Base-by-base conservation (phyloP, 2,113 vertebrate genomes). In the Saccopteryx leptura region DNA sequence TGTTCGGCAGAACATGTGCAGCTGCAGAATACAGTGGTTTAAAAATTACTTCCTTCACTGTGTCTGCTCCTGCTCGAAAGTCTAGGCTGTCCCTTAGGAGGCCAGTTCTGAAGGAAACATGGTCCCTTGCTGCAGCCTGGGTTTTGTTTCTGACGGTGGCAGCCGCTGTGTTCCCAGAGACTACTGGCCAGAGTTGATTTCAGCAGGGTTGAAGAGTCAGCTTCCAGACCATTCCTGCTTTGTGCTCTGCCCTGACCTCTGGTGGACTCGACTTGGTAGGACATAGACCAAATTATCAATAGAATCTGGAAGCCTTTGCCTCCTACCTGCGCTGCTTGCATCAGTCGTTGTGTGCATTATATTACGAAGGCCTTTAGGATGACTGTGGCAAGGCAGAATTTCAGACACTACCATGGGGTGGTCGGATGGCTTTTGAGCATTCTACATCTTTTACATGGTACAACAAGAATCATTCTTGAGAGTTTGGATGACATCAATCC, bases 221-320 rank as follows among this genome's bases (percentile, higher is more conserved):
- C 13, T 7, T 5, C 24, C 24, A 3, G 17, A 23, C 61, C 60
- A 1, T 86, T 18, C 71, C 46, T 7, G 54, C 48, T 71, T 31
- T 11, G 21, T 74, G 98, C 94, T 88, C 3, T 92, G 97, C 98
- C 97, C 98, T 95, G 97, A 97, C 80, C 98, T 96, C 98, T 99
- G 97, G 98, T 98, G 98, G 98, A 97, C 95, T 48, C 26, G 84
- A 50, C 54, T 65, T 81, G 97, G 79, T 86, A 98, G 87, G 93
- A 93, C 98, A 94, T 5, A 56, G 88, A 50, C 48, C 78, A n/a
- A 66, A 46, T 66, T 5, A 39, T 39, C 39, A 39, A 39, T 39
- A 65, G 18, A 63, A 31, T 24, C 66, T 9, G 26, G 60, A 65
- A 80, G 58, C 31, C 15, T 65, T 83, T 63, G 58, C 68, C 6